Evolutionary conservation across 2,888 invertebrate genomes (phyloP).

Genomic region (Rhagonycha fulva): DNA sequence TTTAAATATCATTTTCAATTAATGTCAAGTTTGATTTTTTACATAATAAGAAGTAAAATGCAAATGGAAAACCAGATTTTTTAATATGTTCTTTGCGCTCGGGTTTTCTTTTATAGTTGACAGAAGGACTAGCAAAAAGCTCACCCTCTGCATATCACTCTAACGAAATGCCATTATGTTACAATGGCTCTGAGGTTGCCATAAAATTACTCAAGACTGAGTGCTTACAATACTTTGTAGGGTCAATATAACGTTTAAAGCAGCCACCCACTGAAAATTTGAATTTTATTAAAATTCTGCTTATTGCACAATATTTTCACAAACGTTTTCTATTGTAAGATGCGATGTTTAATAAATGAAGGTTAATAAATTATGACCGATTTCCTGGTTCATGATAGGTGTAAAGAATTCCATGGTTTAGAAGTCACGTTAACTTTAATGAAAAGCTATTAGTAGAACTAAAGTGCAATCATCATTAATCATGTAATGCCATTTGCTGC

Average conservation of each 20-base stretch:
- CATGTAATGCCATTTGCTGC: not conserved
- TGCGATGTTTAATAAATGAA: too few species aligned
- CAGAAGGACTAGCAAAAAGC: not conserved
- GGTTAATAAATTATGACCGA: not conserved
- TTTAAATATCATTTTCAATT: not conserved
- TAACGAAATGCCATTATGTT: slow-evolving; percentile 1
- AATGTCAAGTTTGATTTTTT: not conserved
- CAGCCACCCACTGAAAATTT: not conserved
- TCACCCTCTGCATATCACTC: not conserved
- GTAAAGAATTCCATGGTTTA: too few species aligned
- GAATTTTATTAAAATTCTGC: not conserved
- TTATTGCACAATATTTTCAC: not conserved
- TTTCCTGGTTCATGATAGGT: not conserved
- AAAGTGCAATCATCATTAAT: too few species aligned
- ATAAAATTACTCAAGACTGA: slow-evolving; percentile 3
- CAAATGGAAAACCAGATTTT: not conserved
- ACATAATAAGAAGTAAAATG: not conserved
- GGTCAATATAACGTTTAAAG: not conserved
- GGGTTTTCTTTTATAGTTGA: not conserved
- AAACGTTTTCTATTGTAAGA: not conserved
- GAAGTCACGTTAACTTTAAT: too few species aligned
- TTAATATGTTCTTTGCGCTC: not conserved
- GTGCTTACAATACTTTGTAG: not conserved
- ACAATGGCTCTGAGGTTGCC: slow-evolving; percentile 1
- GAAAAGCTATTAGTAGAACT: too few species aligned